A percentile compares a stretch with the other conserved stretches of the same genome.
These are phyloP conservation scores for Strigamia maritima DNA, from an alignment of 2,888 invertebrate genomes.

Conservation along the genomic window DNA sequence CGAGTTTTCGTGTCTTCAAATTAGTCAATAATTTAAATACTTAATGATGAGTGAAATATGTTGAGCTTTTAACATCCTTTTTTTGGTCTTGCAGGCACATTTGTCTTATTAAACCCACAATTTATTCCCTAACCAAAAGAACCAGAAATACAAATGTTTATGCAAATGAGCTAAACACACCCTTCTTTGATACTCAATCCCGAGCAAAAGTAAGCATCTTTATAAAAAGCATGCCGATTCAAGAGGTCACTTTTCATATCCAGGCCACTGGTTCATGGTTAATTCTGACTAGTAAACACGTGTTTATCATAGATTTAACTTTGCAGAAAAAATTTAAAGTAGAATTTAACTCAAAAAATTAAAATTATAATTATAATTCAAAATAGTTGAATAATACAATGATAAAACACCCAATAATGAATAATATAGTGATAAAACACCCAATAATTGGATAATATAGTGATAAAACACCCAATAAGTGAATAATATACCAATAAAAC, in stretches of 20 bases:
- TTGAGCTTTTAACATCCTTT: not conserved
- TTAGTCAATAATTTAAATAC: not conserved
- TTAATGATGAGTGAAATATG: not conserved
- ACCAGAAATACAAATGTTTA: not conserved
- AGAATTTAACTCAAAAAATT: too few relatives aligned
- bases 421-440: not conserved
- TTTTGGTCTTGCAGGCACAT: not conserved
- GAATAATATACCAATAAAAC: not conserved
- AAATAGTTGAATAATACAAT: not conserved
- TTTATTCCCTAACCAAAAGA: not conserved
- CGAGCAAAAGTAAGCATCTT: not conserved
- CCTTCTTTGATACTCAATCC: not conserved
- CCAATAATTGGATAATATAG: not conserved
- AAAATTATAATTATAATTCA: too few relatives aligned
- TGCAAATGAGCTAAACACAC: not conserved
- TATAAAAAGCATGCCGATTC: not conserved
- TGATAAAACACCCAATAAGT: not conserved
- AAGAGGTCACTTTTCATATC: not conserved
- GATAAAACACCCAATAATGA: too few relatives aligned
- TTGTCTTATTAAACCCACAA: constrained; percentile 4
- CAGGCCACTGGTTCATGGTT: not conserved
- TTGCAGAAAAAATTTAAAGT: too few relatives aligned
- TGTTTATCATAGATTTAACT: too few relatives aligned
- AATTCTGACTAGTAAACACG: not conserved
- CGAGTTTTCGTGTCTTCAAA: not conserved